Percentiles rank a stretch among this genome's conserved stretches.
These are phyloP conservation scores for Leistus spinibarbis DNA, from an alignment of 2,888 invertebrate genomes.

Conservation along the genomic window DNA sequence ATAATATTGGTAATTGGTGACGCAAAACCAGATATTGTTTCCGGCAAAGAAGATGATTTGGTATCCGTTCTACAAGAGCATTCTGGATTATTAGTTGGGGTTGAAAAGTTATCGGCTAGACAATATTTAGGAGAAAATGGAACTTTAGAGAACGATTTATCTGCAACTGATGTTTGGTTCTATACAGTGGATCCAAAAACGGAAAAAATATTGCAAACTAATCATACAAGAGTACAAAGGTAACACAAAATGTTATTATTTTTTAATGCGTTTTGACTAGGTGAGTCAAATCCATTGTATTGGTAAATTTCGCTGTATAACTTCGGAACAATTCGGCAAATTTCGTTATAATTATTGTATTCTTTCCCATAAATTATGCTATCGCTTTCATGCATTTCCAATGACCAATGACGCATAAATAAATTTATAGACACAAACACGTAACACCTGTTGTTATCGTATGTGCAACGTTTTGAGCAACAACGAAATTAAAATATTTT, in stretches of 20 bases:
- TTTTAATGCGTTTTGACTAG: no score
- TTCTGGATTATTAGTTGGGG: constrained; percentile 76
- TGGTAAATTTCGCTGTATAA: not conserved
- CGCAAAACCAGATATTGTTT: constrained; percentile 73
- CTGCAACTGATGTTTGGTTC: constrained; percentile 86
- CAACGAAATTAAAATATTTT: constrained; percentile 23
- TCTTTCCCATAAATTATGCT: not conserved
- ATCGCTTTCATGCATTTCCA: not conserved
- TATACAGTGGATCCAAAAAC: constrained; percentile 81
- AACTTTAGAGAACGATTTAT: constrained; percentile 71
- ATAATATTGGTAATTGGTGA: constrained; percentile 79
- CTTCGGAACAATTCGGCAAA: not conserved
- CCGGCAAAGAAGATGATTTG: constrained; percentile 61
- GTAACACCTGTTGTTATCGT: not conserved
- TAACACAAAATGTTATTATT: no score
- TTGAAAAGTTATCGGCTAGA: constrained; percentile 83
- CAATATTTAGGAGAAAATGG: constrained; percentile 76
- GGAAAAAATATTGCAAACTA: constrained; percentile 74
- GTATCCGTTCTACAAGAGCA: constrained; percentile 71
- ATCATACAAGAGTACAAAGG: constrained; percentile 73
- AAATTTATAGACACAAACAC: not conserved
- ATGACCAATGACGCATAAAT: not conserved
- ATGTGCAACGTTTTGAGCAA: not conserved
- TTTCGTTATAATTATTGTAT: not conserved
- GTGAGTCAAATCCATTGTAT: no score